A percentile compares a stretch with the other conserved stretches of the same genome.
Evolutionary conservation across 2,888 invertebrate genomes (phyloP).

Genomic region (Andrena hattorfiana): DNA sequence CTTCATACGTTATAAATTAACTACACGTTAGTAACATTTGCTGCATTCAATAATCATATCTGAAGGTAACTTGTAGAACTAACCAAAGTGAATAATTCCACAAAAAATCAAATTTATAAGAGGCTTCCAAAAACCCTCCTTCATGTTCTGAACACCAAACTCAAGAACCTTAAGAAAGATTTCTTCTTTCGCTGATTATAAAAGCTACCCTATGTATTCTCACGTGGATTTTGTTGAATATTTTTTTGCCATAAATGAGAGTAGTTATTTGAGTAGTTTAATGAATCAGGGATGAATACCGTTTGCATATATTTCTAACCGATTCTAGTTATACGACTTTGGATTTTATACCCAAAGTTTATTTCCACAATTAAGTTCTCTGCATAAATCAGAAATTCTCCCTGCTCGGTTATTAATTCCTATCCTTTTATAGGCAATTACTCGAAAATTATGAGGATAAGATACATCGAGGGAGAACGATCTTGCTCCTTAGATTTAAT

Average conservation of each 20-base stretch:
- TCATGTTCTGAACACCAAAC: too few species aligned
- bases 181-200: too few species aligned
- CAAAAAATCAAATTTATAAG: too few species aligned
- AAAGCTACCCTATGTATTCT: too few species aligned
- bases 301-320: slow-evolving; percentile 43
- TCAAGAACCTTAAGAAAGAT: too few species aligned
- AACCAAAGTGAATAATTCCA: too few species aligned
- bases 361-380: slow-evolving; percentile 29
- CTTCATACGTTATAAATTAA: too few species aligned
- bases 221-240: background rate
- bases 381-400: slow-evolving; percentile 43
- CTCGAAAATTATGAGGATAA: slow-evolving; percentile 38
- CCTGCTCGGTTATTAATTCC: slow-evolving; percentile 25
- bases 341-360: background rate
- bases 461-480: slow-evolving; percentile 8
- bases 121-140: too few species aligned
- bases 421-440: slow-evolving; percentile 52
- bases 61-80: too few species aligned
- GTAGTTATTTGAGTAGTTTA: background rate
- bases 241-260: background rate
- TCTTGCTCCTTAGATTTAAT: slow-evolving; percentile 1
- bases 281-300: slow-evolving; percentile 26
- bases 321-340: slow-evolving; percentile 28
- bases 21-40: too few species aligned
- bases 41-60: too few species aligned